These are phyloP conservation scores for Drosophila chauvacae DNA, from an alignment of 1,140 invertebrate species.

Conservation along the genomic window DNA sequence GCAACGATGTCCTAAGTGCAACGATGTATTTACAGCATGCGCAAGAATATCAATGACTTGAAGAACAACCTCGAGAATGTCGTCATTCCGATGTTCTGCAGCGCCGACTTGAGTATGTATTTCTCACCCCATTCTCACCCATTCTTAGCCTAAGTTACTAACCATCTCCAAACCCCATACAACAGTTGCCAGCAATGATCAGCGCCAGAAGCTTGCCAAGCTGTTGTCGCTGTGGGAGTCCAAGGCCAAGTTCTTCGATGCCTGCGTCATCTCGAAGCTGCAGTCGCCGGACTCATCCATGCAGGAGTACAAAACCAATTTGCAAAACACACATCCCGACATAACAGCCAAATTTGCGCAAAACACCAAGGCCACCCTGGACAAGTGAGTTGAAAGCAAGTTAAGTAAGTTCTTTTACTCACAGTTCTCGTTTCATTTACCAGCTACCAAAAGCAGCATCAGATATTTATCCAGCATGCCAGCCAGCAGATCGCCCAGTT, in stretches of 20 bases:
- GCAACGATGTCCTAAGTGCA: constrained; percentile 44
- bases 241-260: constrained; percentile 96
- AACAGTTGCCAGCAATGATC: constrained; percentile 91
- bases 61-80: constrained; percentile 96
- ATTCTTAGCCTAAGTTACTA: background rate
- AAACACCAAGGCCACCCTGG: constrained; percentile 91
- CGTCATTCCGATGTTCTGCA: constrained; percentile 98
- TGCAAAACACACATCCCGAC: constrained; percentile 91
- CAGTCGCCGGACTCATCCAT: constrained; percentile 91
- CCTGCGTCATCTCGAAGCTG: constrained; percentile 93
- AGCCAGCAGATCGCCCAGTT: constrained; percentile 94
- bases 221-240: constrained; percentile 97
- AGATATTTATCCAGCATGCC: constrained; percentile 96
- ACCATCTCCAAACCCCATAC: constrained; percentile 20
- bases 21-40: constrained; percentile 88
- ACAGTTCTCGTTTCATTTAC: constrained; percentile 12
- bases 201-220: constrained; percentile 95
- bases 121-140: background rate
- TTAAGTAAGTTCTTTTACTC: background rate
- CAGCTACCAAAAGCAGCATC: constrained; percentile 95
- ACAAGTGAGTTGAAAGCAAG: constrained; percentile 86
- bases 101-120: constrained; percentile 90
- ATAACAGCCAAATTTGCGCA: constrained; percentile 91
- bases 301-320: constrained; percentile 92
- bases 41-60: constrained; percentile 96